A percentile compares a stretch with the other conserved stretches of the same genome.
Evolutionary conservation across 2,797 vertebrate species (phyloP).

Genomic region (Bucorvus abyssinicus): DNA sequence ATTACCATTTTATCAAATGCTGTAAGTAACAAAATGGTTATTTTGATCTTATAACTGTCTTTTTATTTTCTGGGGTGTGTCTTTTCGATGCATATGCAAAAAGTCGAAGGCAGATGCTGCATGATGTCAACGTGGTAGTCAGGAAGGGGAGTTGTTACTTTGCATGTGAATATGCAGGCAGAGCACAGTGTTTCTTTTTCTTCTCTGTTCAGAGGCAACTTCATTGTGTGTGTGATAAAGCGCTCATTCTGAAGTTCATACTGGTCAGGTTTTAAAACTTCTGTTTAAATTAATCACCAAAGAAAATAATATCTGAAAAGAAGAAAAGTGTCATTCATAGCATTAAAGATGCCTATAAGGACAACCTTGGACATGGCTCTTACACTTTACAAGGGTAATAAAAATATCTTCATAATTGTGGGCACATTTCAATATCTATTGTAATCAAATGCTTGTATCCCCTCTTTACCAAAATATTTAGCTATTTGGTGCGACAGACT

Average conservation of each 20-base stretch:
- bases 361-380: neutral
- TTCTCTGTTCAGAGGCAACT: slow-evolving; percentile 19
- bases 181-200: neutral
- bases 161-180: slow-evolving; percentile 54
- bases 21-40: slow-evolving; percentile 85
- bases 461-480: neutral
- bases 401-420: neutral
- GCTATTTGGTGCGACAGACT: neutral
- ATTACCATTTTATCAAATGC: slow-evolving; percentile 98
- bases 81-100: slow-evolving; percentile 41
- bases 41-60: slow-evolving; percentile 6
- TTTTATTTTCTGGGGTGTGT: slow-evolving; percentile 18
- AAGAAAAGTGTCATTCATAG: neutral
- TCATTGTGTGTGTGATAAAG: slow-evolving; percentile 16
- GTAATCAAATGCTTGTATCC: neutral
- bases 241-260: slow-evolving; percentile 3
- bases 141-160: slow-evolving; percentile 37
- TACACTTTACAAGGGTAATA: neutral
- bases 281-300: neutral
- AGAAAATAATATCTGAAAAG: neutral
- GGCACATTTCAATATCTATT: neutral
- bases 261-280: slow-evolving; percentile 30
- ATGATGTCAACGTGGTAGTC: slow-evolving; percentile 2
- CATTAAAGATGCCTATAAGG: neutral
- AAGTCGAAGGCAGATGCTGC: slow-evolving; percentile 44